Evolutionary conservation across 2,113 vertebrate species (phyloP).

Genomic region (Ptyas mucosa): DNA sequence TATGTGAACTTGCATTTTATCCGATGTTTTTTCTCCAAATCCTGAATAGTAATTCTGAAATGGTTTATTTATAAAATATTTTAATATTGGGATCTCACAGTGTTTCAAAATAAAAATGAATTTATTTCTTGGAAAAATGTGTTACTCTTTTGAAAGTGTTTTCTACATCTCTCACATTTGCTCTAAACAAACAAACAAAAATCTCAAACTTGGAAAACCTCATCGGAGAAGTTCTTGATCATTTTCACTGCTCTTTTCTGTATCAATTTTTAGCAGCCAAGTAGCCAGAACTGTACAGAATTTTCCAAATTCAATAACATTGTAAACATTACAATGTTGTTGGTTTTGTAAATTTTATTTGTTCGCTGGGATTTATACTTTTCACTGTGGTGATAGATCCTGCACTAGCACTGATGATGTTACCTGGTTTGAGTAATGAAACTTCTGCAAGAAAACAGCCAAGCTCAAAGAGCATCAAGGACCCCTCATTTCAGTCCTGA

Average conservation of each 20-base stretch:
- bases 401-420: background rate
- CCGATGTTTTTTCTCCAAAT: slow-evolving; percentile 11
- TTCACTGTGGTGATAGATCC: background rate
- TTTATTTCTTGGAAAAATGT: background rate
- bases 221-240: background rate
- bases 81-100: slow-evolving; percentile 11
- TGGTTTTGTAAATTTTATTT: background rate
- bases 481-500: background rate
- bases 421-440: background rate
- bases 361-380: background rate
- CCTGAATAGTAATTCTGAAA: slow-evolving; percentile 11
- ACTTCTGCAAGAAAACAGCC: background rate
- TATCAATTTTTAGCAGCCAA: background rate
- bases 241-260: background rate
- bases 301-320: background rate
- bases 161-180: background rate
- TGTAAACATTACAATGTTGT: background rate
- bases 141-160: background rate
- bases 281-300: background rate
- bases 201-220: background rate
- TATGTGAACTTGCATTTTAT: background rate
- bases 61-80: slow-evolving; percentile 7
- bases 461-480: background rate
- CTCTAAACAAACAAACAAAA: background rate
- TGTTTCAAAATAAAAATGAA: slow-evolving; percentile 46